Evolutionary conservation across 2,797 vertebrate species (phyloP).

Genomic region (Phalanger gymnotis): DNA sequence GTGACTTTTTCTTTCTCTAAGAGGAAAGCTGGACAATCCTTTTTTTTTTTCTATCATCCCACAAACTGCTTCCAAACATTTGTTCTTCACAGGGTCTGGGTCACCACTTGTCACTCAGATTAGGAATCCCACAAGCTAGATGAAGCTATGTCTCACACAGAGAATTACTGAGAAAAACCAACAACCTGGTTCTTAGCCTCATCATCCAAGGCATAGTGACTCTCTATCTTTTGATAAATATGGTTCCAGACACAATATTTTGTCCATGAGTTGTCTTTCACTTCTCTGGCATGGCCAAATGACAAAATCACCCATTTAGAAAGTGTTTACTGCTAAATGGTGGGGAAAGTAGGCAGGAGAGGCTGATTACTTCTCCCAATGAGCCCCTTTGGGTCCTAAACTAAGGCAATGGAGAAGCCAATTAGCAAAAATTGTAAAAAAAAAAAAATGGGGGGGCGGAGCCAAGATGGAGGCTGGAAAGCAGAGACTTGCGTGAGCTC

Average conservation of each 20-base stretch:
- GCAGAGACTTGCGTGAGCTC: too few relatives aligned
- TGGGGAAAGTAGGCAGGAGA: neutral
- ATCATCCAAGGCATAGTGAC: neutral
- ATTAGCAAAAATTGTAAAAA: too few relatives aligned
- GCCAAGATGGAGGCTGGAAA: too few relatives aligned
- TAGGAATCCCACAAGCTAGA: neutral
- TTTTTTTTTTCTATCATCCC: neutral
- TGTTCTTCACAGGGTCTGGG: neutral
- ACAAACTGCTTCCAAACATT: neutral
- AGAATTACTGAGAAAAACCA: neutral
- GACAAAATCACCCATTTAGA: neutral
- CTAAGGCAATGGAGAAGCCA: neutral
- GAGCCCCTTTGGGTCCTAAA: neutral
- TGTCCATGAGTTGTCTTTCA: neutral
- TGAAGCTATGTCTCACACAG: neutral
- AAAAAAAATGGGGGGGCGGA: too few relatives aligned
- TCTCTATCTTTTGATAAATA: neutral
- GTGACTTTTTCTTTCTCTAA: neutral
- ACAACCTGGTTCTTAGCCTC: neutral
- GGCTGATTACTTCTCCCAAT: neutral
- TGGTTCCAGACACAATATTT: neutral
- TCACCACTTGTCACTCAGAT: neutral
- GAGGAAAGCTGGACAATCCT: neutral
- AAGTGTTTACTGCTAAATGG: neutral
- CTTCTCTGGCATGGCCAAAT: neutral